A percentile compares a stretch with the other conserved stretches of the same genome.
These are phyloP conservation scores for Plutomurus gul DNA, from an alignment of 1,140 invertebrate genomes.

Conservation along the genomic window DNA sequence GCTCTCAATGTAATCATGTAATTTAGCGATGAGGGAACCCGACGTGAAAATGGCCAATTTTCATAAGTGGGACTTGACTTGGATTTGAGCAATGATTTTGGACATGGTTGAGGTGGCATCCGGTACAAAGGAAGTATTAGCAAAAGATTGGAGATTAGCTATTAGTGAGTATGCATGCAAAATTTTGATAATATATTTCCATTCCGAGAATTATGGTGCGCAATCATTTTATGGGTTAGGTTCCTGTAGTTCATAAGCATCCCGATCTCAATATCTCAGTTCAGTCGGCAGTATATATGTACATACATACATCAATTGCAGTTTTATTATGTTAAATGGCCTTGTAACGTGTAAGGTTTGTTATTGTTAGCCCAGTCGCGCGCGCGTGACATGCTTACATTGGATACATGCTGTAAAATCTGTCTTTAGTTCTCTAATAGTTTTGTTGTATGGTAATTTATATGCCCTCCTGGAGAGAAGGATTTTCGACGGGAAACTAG, in stretches of 20 bases:
- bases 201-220: neutral
- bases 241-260: neutral
- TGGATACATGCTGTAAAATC: too few species aligned
- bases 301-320: neutral
- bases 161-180: too few species aligned
- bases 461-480: neutral
- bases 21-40: neutral
- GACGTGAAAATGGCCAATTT: neutral
- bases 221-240: neutral
- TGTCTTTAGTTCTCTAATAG: slow-evolving; percentile 22
- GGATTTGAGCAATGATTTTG: neutral
- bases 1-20: neutral
- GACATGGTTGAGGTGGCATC: neutral
- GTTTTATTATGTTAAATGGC: neutral
- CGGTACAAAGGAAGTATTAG: slow-evolving; percentile 17
- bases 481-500: neutral
- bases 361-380: neutral
- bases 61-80: neutral
- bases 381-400: neutral
- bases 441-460: slow-evolving; percentile 6
- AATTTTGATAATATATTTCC: too few species aligned
- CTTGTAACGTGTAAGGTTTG: too few species aligned
- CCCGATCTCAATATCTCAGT: neutral
- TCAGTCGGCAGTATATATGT: too few species aligned
- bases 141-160: neutral